A percentile compares a stretch with the other conserved stretches of the same genome.
phyloP scores from a whole-genome alignment of 37 sponge, comb jelly and placozoan genomes.

The Amphimedon queenslandica region DNA sequence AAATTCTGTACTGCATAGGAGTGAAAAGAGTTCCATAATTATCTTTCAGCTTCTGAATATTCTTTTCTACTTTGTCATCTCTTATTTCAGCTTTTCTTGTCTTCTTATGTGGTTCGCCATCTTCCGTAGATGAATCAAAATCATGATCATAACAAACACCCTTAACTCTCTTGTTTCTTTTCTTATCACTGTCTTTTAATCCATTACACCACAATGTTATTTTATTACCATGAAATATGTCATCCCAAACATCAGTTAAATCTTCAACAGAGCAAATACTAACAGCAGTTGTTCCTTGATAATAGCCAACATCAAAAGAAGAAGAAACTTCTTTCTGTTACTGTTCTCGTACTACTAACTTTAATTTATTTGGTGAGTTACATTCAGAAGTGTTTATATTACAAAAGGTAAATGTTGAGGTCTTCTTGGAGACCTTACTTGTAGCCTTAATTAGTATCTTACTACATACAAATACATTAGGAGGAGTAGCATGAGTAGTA shows the following conservation, averaged over 20 bases:
- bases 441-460: too few relatives aligned
- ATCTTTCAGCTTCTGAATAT: neutral
- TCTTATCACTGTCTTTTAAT: too few relatives aligned
- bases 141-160: neutral
- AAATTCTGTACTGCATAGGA: neutral
- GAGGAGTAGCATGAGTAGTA: too few relatives aligned
- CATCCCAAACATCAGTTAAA: slow-evolving; percentile 5
- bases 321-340: too few relatives aligned
- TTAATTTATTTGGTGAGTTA: too few relatives aligned
- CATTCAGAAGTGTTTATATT: too few relatives aligned
- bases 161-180: neutral
- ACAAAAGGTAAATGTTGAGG: too few relatives aligned
- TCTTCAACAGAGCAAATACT: slow-evolving; percentile 5
- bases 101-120: neutral
- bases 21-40: neutral
- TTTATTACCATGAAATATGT: neutral
- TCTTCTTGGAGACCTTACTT: too few relatives aligned
- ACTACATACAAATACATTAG: too few relatives aligned
- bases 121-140: neutral
- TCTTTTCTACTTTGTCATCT: neutral
- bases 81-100: neutral
- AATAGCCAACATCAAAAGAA: slow-evolving; percentile 6
- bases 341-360: too few relatives aligned
- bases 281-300: slow-evolving; percentile 1
- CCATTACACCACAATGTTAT: slow-evolving; percentile 17